phyloP scores from a whole-genome alignment of 2,113 vertebrate genomes.

The Craseonycteris thonglongyai region DNA sequence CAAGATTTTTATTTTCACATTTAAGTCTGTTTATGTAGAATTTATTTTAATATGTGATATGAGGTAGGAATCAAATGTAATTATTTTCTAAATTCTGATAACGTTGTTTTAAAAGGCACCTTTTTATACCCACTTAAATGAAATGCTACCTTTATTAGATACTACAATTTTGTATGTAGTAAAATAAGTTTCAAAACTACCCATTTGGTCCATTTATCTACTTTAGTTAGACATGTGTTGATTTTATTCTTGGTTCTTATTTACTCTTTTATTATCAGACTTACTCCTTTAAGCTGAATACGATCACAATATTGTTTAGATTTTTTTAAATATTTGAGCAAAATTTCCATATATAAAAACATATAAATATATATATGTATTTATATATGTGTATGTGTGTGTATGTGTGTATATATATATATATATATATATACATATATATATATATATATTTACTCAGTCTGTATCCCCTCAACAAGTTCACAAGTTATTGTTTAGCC shows the following conservation, averaged over 20 bases:
- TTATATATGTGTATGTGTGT: not conserved
- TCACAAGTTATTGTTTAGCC: not conserved
- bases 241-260: slow-evolving; percentile 20
- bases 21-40: slow-evolving; percentile 5
- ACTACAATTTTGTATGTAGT: not conserved
- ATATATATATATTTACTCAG: not conserved
- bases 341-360: not conserved
- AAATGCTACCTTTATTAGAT: not conserved
- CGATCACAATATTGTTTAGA: not conserved
- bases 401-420: not conserved
- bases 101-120: not conserved
- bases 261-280: not conserved
- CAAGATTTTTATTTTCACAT: not conserved
- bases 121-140: not conserved
- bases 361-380: not conserved
- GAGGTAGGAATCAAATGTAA: not conserved
- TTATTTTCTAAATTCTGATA: not conserved
- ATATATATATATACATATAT: not conserved
- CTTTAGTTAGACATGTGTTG: not conserved
- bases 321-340: not conserved
- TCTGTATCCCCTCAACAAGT: not conserved
- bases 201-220: not conserved
- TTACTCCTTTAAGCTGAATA: not conserved
- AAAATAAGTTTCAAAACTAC: not conserved
- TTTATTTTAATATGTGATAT: slow-evolving; percentile 22